Evolutionary conservation across 2,888 invertebrate genomes (phyloP).

Genomic region (Stenurella melanura): DNA sequence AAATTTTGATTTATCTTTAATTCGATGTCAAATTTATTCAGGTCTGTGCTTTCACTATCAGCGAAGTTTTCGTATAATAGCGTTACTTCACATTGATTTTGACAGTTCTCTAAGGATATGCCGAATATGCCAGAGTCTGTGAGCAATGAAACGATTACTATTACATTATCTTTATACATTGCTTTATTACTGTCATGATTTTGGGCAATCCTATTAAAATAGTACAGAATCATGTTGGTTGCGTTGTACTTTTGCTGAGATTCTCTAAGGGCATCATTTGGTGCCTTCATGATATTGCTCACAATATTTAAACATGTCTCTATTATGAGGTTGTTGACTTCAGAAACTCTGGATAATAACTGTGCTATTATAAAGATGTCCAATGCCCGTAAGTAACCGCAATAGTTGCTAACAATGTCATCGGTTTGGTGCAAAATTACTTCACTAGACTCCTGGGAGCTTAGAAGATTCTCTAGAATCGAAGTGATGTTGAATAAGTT

Average conservation of each 20-base stretch:
- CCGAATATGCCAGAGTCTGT: constrained; percentile 22
- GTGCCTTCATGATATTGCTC: constrained; percentile 31
- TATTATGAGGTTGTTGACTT: constrained; percentile 20
- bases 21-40: neutral
- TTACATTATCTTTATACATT: constrained; percentile 27
- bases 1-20: constrained; percentile 10
- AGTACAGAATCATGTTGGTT: constrained; percentile 40
- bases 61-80: neutral
- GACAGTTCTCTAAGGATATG: constrained; percentile 18
- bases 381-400: constrained; percentile 12
- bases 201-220: constrained; percentile 36
- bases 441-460: neutral
- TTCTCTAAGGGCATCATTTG: constrained; percentile 32
- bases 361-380: constrained; percentile 30
- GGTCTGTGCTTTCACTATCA: neutral
- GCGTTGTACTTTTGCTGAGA: constrained; percentile 39
- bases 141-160: constrained; percentile 25
- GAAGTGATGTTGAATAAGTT: constrained; percentile 22
- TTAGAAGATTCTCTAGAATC: constrained; percentile 11
- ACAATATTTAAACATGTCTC: constrained; percentile 22
- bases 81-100: neutral
- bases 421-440: neutral
- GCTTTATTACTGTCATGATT: neutral
- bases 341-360: constrained; percentile 24
- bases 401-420: constrained; percentile 8